Evolutionary conservation across 2,888 invertebrate species (phyloP), one percentile per base, ranked within the genome.

Genomic region (Drosophila multiciliata): DNA sequence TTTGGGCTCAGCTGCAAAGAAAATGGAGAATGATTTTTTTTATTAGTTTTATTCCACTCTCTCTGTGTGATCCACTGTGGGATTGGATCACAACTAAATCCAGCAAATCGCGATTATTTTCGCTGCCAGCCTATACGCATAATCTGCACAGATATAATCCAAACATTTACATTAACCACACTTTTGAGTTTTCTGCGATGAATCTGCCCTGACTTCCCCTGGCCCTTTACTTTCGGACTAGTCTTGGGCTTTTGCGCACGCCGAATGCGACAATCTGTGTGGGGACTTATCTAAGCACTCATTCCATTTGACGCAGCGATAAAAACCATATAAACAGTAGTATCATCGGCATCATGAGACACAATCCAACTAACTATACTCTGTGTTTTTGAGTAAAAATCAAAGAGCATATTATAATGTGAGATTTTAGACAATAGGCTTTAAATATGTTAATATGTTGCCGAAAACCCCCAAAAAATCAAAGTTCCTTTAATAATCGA

Each of bases 221-320:
- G 53, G 45, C 48, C 36, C 68, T 48, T 62, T 57, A 48, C 61
- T 50, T 40, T 60, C 53, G 48, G 48, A 52, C 49, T 52, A 36
- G 40, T 45, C 60, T 35, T 20, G 42, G 36, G 29, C 3, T 50
- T 61, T 15, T 78, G 58, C 71, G 67, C 57, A 74, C 68, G 68
- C 67, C 70, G 65, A 57, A 79, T 84, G 89, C 84, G 89, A 48
- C 89, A 84, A 71, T 77, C 74, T 72, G 15, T 48, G 54, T 35
- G 36, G 48, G 52, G 20, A 74, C 57, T 87, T 84, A 84, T 89
- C 89, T 84, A 84, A 84, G 69, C 76, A 68, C 55, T 63, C 66
- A 61, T 69, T 69, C 33, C 70, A 55, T 74, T 84, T 84, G 89
- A 77, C 87, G 87, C 89, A 87, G 82, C 67, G 84, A 84, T 84